Evolutionary conservation across 2,113 vertebrate genomes (phyloP).

Genomic region (Turdus rufiventris): DNA sequence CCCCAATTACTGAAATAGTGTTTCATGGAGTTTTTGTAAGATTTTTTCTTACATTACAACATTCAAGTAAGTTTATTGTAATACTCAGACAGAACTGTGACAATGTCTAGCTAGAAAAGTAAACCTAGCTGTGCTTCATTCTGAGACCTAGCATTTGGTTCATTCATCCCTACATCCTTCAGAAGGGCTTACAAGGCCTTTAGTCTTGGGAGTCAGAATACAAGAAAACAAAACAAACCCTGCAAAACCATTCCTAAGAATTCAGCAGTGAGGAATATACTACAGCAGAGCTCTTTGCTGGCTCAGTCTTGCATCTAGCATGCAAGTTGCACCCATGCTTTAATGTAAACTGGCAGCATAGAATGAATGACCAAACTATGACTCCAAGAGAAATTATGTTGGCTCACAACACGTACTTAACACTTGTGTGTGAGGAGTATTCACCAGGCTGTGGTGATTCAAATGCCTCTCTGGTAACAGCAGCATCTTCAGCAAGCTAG

Average conservation of each 20-base stretch:
- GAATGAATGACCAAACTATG: background rate
- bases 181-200: background rate
- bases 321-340: background rate
- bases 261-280: background rate
- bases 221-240: background rate
- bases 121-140: background rate
- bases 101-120: background rate
- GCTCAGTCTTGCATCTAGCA: background rate
- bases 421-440: background rate
- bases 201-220: background rate
- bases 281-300: background rate
- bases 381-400: background rate
- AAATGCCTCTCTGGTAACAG: background rate
- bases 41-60: background rate
- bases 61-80: background rate
- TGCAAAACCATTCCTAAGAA: background rate
- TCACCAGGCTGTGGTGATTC: background rate
- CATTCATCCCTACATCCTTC: background rate
- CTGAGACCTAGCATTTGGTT: background rate
- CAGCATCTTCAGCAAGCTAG: background rate
- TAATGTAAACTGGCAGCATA: background rate
- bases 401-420: background rate
- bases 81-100: background rate
- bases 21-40: background rate
- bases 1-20: too few species aligned